These are phyloP conservation scores for Sinocyclocheilus anophthalmus DNA, from an alignment of 2,113 vertebrate species.

Conservation along the genomic window DNA sequence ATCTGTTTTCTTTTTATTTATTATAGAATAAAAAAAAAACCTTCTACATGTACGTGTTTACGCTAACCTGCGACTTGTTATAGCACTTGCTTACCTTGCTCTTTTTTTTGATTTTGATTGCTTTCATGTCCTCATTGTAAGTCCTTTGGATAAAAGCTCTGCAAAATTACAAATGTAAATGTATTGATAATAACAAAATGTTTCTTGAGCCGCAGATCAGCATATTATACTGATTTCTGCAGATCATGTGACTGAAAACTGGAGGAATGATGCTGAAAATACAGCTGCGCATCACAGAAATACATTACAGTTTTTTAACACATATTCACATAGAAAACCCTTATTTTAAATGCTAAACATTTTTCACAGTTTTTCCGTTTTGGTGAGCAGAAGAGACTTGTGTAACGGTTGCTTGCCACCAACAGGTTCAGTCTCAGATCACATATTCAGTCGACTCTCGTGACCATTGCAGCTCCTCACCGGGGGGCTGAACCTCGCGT, in stretches of 20 bases:
- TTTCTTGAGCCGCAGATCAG: background rate
- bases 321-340: background rate
- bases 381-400: background rate
- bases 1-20: no score
- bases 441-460: background rate
- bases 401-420: background rate
- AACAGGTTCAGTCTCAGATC: background rate
- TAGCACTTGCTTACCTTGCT: no score
- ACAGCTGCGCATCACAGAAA: background rate
- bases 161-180: no score
- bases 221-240: background rate
- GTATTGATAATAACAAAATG: background rate
- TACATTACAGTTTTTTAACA: background rate
- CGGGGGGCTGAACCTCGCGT: slow-evolving; percentile 52
- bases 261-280: background rate
- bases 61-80: no score
- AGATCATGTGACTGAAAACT: background rate
- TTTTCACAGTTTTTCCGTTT: background rate
- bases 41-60: no score
- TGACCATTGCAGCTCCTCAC: background rate
- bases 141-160: no score
- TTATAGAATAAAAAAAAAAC: no score
- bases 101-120: no score
- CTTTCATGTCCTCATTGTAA: no score
- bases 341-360: background rate